Evolutionary conservation across 2,113 vertebrate species (phyloP).

Genomic region (Nothocercus julius): DNA sequence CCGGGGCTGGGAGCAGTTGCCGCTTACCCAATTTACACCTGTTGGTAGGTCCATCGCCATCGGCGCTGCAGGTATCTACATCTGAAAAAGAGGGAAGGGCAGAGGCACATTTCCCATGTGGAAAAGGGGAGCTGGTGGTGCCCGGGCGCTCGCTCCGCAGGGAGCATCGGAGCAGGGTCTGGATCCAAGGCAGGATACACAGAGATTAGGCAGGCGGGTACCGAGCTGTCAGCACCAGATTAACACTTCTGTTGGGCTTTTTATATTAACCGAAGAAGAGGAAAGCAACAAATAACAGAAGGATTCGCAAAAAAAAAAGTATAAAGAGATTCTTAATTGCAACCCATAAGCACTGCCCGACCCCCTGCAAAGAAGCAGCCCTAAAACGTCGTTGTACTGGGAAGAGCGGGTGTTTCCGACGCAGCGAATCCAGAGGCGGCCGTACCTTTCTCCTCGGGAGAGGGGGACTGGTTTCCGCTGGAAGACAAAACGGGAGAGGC

Average conservation of each 20-base stretch:
- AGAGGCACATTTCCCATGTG: not conserved
- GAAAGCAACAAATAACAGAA: not conserved
- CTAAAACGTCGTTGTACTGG: fast-evolving
- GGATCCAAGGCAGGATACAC: not conserved
- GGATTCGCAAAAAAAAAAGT: not conserved
- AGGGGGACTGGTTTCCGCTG: constrained; percentile 31
- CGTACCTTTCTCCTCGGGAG: constrained; percentile 67
- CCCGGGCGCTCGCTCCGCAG: no score
- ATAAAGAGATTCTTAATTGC: not conserved
- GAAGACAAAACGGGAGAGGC: constrained; percentile 19
- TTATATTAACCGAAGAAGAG: not conserved
- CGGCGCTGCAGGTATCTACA: not conserved
- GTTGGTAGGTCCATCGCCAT: not conserved
- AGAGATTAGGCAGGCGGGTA: not conserved
- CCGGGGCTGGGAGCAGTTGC: not conserved
- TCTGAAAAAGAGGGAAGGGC: not conserved
- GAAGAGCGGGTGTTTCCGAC: not conserved
- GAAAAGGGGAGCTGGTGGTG: not conserved
- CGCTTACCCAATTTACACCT: constrained; percentile 7
- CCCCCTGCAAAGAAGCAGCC: not conserved
- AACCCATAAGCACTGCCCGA: fast-evolving
- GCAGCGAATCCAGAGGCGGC: not conserved
- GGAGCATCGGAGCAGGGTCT: no score
- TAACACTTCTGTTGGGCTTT: not conserved
- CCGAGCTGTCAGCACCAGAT: not conserved